A percentile compares a stretch with the other conserved stretches of the same genome.
Conservation (phyloP, 2,113 vertebrate genomes). For the Alaudala cheleensis region DNA sequence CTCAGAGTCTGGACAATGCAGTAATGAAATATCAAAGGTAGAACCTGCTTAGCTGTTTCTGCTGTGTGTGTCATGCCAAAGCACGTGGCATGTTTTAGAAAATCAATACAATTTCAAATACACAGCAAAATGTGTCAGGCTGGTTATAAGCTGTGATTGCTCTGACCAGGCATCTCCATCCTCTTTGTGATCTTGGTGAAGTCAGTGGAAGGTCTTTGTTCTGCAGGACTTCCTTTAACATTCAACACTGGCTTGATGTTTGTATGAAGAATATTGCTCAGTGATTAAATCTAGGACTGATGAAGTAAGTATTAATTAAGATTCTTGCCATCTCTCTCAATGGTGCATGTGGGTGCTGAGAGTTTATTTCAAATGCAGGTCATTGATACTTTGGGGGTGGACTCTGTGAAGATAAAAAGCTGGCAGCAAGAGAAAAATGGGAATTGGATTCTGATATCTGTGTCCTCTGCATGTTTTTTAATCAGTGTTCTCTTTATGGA, state of each 20-base stretch:
- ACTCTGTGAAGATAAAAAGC: not conserved
- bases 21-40: not conserved
- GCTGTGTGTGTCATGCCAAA: not conserved
- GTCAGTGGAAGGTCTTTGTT: not conserved
- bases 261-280: not conserved
- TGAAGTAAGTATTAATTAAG: not conserved
- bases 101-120: not conserved
- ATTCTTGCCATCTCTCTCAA: not conserved
- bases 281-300: not conserved
- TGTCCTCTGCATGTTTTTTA: not conserved
- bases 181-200: not conserved
- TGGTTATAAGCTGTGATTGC: not conserved
- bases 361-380: not conserved
- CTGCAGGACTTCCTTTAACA: not conserved
- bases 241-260: not conserved
- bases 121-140: not conserved
- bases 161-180: not conserved
- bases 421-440: not conserved
- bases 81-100: not conserved
- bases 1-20: not conserved
- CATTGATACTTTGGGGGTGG: not conserved
- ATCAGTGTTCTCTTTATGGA: not conserved
- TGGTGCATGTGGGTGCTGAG: not conserved
- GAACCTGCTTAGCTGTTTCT: not conserved
- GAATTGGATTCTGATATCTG: not conserved